Percentiles rank a stretch among this genome's conserved stretches.
These are phyloP conservation scores for Alentia gelatinosa DNA, from an alignment of 2,888 invertebrate genomes.

Conservation along the genomic window DNA sequence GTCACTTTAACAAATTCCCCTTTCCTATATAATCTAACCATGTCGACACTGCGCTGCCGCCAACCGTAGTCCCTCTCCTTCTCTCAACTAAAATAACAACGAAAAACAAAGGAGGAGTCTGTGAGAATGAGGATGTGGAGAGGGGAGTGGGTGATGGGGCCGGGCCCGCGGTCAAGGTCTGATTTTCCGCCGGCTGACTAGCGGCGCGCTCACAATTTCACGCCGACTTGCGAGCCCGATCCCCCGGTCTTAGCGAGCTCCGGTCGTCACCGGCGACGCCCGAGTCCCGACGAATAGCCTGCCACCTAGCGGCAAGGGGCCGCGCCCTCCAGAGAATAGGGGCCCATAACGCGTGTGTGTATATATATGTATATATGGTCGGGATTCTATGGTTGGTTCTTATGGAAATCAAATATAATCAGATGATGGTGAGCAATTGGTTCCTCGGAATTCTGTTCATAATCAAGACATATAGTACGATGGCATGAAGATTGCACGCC, in stretches of 20 bases:
- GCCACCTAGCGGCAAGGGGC: neutral
- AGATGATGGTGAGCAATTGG: too few relatives aligned
- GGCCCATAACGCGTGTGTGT: too few relatives aligned
- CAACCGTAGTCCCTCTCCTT: neutral
- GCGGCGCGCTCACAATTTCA: constrained; percentile 27
- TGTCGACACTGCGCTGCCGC: neutral
- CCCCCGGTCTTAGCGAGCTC: neutral
- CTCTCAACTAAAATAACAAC: neutral
- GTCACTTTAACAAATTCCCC: neutral
- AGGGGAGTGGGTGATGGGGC: neutral
- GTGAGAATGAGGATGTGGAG: neutral
- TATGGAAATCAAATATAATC: too few relatives aligned
- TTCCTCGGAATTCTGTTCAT: too few relatives aligned
- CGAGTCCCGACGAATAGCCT: neutral
- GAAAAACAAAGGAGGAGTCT: neutral
- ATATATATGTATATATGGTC: too few relatives aligned
- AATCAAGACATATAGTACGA: too few relatives aligned
- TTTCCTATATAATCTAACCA: neutral
- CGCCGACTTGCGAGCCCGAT: constrained; percentile 3
- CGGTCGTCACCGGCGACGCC: neutral
- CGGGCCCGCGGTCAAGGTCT: neutral
- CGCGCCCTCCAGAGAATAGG: too few relatives aligned
- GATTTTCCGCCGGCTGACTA: constrained; percentile 17
- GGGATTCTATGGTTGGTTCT: too few relatives aligned
- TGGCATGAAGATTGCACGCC: too few relatives aligned